Base-by-base conservation (phyloP, 2,113 vertebrate genomes). In the Cavia aperea region DNA sequence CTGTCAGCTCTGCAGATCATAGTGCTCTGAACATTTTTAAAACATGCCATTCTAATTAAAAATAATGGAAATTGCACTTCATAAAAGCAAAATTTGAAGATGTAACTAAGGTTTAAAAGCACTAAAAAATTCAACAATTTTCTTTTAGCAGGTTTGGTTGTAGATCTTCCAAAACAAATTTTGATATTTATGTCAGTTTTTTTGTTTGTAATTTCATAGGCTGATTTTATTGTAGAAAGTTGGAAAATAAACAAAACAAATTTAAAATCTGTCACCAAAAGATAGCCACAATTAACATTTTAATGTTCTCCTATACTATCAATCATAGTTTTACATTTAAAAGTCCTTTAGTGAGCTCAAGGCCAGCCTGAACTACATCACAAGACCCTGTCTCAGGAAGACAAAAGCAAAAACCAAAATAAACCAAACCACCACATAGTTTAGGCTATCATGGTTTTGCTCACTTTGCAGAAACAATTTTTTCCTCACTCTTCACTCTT, bases 191-290 rank as follows among this genome's bases (percentile, higher is more conserved):
- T 93, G 46, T 73, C 56, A 62, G 0, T 65, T 90, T 92, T 94
- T 89, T 70, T 23, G 5, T 56, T 96, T 79, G 18, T 93, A 66
- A 72, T 65, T 60, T 91, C 60, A 63, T 81, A 79, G 7, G 68
- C 18, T n/a, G 51, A 75, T 11, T 29, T 70, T 70, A 72, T 33
- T 66, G 14, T 39, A 54, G 58, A 91, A 72, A 33, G 51, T 7
- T 68, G n/a, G 43, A 89, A 94, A 91, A 54, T 83, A 75, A 79
- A 7, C 23, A 81, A 82, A 82, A 94, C 73, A 93, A 79, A 85
- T 58, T 85, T 62, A 83, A 46, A 83, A 51, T 91, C 82, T 3
- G 19, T 92, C 46, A 81, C 79, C 36, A 81, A 68, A 65, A 86
- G 60, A 75, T 66, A 85, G 63, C n/a, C 68, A 86, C 26, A 81